Conservation (phyloP, 2,888 invertebrate species). For the Mythimna pallens region DNA sequence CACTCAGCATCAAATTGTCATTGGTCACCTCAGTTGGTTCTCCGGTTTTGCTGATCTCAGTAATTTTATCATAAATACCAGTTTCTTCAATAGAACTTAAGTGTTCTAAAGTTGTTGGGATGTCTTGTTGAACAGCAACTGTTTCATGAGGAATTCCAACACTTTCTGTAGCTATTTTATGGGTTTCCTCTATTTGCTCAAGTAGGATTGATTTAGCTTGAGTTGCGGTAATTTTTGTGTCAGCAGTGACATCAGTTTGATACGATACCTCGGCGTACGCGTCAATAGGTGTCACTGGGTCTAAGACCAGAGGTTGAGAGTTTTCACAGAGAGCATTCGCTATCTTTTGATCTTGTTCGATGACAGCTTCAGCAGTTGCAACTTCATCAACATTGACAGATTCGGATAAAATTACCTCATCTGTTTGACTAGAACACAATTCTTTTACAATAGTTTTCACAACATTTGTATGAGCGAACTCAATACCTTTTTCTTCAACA, state of each 20-base stretch:
- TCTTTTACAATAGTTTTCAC: too few species aligned
- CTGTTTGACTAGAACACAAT: too few species aligned
- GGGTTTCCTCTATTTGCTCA: constrained; percentile 17
- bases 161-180: not conserved
- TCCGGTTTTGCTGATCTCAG: not conserved
- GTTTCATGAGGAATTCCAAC: constrained; percentile 5
- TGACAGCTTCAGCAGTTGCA: too few species aligned
- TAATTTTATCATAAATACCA: not conserved
- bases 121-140: constrained; percentile 21
- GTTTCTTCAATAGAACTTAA: not conserved
- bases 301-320: not conserved
- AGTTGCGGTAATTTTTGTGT: not conserved
- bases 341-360: too few species aligned
- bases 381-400: too few species aligned
- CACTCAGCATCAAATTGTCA: not conserved
- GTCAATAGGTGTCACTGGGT: not conserved
- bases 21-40: not conserved
- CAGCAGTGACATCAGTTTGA: not conserved
- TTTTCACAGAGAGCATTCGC: not conserved
- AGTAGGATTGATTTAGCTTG: not conserved
- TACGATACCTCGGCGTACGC: not conserved
- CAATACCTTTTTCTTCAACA: too few species aligned
- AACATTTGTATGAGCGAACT: too few species aligned
- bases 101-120: constrained; percentile 16
- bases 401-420: too few species aligned